phyloP scores from a whole-genome alignment of 2,888 invertebrate species.

The Onthophagus sagittarius region DNA sequence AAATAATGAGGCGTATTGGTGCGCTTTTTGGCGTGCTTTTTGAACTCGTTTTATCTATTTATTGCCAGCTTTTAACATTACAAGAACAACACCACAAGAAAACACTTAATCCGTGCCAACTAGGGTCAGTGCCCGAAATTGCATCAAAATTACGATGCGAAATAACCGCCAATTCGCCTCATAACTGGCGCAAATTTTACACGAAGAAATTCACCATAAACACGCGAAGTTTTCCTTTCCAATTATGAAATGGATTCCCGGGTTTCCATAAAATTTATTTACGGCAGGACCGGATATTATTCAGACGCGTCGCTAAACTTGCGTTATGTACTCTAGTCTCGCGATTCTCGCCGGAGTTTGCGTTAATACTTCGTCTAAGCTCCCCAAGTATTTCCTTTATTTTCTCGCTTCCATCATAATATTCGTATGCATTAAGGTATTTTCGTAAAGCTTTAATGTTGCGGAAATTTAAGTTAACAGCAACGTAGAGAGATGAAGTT shows the following conservation, averaged over 20 bases:
- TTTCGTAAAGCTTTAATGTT: background rate
- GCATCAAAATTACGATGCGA: background rate
- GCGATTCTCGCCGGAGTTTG: background rate
- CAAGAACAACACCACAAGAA: background rate
- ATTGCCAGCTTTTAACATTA: background rate
- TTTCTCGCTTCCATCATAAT: background rate
- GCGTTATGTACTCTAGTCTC: background rate
- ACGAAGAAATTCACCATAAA: background rate
- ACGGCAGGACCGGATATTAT: background rate
- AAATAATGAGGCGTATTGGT: no score
- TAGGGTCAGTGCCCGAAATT: background rate
- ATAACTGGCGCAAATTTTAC: background rate
- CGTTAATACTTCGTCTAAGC: background rate
- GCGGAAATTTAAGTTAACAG: background rate
- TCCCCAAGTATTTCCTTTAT: background rate
- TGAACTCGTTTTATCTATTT: background rate
- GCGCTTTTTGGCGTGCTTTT: background rate
- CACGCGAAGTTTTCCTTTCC: background rate
- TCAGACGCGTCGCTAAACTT: background rate
- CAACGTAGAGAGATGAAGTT: background rate
- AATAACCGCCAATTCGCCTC: background rate
- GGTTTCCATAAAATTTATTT: background rate
- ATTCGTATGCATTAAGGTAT: background rate
- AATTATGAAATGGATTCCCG: background rate
- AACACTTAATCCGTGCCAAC: background rate